A percentile compares a stretch with the other conserved stretches of the same genome.
Conservation (phyloP, 2,113 vertebrate genomes). For the Equus quagga region DNA sequence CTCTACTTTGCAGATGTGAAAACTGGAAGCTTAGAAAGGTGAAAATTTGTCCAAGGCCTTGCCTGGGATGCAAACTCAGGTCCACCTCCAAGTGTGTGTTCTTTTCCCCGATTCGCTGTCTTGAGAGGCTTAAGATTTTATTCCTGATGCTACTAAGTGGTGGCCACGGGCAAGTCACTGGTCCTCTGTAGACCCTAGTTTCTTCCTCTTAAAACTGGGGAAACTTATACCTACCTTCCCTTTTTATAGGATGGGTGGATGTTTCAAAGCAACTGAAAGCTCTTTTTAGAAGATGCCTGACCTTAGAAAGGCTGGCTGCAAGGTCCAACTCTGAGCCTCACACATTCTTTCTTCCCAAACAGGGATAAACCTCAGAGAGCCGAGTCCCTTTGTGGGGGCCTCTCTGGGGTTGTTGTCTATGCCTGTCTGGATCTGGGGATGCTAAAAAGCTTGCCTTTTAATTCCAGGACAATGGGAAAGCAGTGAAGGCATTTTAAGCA, state of each 20-base stretch:
- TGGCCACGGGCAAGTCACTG: background rate
- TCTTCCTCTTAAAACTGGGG: background rate
- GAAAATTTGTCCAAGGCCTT: background rate
- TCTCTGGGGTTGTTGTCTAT: background rate
- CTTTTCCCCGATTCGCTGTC: background rate
- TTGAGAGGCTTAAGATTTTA: background rate
- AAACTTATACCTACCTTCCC: background rate
- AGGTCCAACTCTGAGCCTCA: background rate
- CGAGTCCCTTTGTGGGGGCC: accelerated
- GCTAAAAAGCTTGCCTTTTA: background rate
- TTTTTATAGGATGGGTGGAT: background rate
- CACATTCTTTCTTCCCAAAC: background rate
- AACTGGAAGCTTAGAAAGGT: background rate
- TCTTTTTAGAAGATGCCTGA: background rate
- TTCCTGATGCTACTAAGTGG: background rate
- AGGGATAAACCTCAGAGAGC: background rate
- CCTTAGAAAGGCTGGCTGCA: background rate
- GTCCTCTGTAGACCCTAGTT: background rate
- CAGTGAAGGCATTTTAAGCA: background rate
- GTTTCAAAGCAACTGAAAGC: background rate
- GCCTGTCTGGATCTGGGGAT: background rate
- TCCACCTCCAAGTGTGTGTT: background rate
- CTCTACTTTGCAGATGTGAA: background rate
- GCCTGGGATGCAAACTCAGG: background rate
- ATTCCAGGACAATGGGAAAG: background rate